Base-by-base conservation (phyloP, 2,888 invertebrate species). In the Pyrgus malvae region DNA sequence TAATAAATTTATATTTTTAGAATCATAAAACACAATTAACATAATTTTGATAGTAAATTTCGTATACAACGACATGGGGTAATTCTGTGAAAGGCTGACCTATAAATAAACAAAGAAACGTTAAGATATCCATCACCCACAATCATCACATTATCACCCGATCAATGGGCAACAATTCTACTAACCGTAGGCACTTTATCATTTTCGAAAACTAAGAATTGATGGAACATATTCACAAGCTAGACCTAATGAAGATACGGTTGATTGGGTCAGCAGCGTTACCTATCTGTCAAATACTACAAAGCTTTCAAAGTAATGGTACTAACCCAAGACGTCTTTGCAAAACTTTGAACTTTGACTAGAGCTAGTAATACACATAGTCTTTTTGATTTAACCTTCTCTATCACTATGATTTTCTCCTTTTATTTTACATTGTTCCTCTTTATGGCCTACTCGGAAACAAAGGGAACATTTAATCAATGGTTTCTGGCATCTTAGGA, bases 71-170 rank as follows among this genome's bases (percentile, higher is more conserved):
- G 9, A 63, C 42, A 19, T 63, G 59, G 0, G 62, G 48, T 14
- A 59, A 61, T 40, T 64, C 65, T 2, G 65, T 60, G 25, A 37
- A 65, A 1, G 59, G 42, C 23, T 63, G 62, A 0, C 62, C 62
- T 27, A 63, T 56, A 6, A n/a, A n/a, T n/a, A n/a, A 65, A 35
- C 9, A 65, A 8, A 17, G 58, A 37, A 23, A 45, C 56, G 0
- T 63, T 61, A 17, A 66, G 48, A 3, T 57, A 54, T 4, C 54
- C 16, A 37, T 65, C 61, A 9, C 40, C 31, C 0, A 64, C 62
- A 8, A 65, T 58, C 6, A 19, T 7, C 2, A 61, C 61, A 11
- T 42, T 56, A 33, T 62, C 63, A 9, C 59, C 46, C 2, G 9
- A 23, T 5, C 61, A 7, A 19, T 54, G 9, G 1, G 58, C n/a